Percentiles rank a stretch among this genome's conserved stretches.
Conservation (phyloP, 2,797 vertebrate species). For the Sebastiscus tertius region DNA sequence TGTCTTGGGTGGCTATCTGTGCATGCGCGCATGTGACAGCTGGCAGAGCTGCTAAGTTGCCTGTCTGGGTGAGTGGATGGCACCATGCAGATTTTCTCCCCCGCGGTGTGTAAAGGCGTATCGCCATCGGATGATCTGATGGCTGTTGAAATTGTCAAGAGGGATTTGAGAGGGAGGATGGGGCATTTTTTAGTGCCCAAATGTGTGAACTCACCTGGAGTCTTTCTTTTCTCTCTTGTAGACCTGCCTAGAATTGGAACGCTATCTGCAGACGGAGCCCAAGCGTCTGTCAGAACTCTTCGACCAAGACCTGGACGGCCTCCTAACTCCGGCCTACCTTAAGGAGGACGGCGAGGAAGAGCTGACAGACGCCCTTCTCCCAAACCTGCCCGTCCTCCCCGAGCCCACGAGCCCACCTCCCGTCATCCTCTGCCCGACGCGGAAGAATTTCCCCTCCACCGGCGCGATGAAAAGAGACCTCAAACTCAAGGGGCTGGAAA, state of each 20-base stretch:
- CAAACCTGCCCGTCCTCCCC: slow-evolving; percentile 74
- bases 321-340: slow-evolving; percentile 90
- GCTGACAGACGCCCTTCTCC: slow-evolving; percentile 85
- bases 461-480: slow-evolving; percentile 55
- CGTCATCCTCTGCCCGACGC: slow-evolving; percentile 82
- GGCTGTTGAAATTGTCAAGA: slow-evolving; percentile 59
- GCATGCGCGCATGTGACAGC: slow-evolving; percentile 58
- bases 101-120: slow-evolving; percentile 28
- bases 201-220: slow-evolving; percentile 21
- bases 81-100: slow-evolving; percentile 48
- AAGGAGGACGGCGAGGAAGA: slow-evolving; percentile 89
- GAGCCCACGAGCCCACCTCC: slow-evolving; percentile 85
- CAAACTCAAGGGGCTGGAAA: slow-evolving; percentile 64
- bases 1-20: slow-evolving; percentile 68
- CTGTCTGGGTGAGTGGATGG: slow-evolving; percentile 54
- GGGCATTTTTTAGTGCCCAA: slow-evolving; percentile 6
- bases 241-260: slow-evolving; percentile 97
- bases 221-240: slow-evolving; percentile 64
- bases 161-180: slow-evolving; percentile 35
- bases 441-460: slow-evolving; percentile 73
- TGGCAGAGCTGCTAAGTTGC: slow-evolving; percentile 60
- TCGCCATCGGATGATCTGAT: slow-evolving; percentile 40
- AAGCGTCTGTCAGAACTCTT: slow-evolving; percentile 94
- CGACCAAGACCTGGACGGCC: slow-evolving; percentile 92
- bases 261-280: slow-evolving; percentile 98